A percentile compares a stretch with the other conserved stretches of the same genome.
phyloP scores from a whole-genome alignment of 2,888 invertebrate genomes.

The Phasia obesa region DNA sequence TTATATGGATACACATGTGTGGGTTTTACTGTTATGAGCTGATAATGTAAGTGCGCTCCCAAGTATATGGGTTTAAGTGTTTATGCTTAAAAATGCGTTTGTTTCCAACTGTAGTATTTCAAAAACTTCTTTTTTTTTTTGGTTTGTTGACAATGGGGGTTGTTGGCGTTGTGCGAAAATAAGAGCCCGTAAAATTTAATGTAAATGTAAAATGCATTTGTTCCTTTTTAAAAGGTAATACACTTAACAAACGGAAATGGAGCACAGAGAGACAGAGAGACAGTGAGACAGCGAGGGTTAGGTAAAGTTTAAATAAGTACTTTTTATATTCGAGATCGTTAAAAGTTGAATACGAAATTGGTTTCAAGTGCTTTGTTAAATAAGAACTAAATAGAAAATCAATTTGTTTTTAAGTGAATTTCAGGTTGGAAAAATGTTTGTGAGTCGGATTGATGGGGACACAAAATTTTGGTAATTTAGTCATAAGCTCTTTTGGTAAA shows the following conservation, averaged over 20 bases:
- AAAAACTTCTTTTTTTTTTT: background rate
- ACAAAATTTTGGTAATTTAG: too few species aligned
- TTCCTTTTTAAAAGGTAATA: conserved; percentile 23
- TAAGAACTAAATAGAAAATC: conserved; percentile 39
- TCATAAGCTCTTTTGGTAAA: too few species aligned
- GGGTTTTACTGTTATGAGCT: conserved; percentile 21
- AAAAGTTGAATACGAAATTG: conserved; percentile 16
- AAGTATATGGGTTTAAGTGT: background rate
- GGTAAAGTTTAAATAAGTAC: conserved; percentile 29
- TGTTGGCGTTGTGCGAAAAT: conserved; percentile 19
- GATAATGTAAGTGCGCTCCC: conserved; percentile 2
- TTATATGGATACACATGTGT: conserved; percentile 20
- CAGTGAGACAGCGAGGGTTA: too few species aligned
- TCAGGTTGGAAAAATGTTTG: background rate
- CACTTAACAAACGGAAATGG: conserved; percentile 30
- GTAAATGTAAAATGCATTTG: conserved; percentile 53
- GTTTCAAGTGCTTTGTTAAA: background rate
- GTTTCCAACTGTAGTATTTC: conserved; percentile 3
- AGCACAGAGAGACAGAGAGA: conserved; percentile 6
- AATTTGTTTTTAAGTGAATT: conserved; percentile 7
- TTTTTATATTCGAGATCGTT: conserved; percentile 28
- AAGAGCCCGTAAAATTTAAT: conserved; percentile 60
- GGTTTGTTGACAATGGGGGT: conserved; percentile 18
- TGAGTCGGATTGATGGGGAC: too few species aligned
- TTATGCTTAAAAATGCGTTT: conserved; percentile 24